These are phyloP conservation scores for Meteorus cinctellus DNA, from an alignment of 2,888 invertebrate genomes.

Conservation along the genomic window DNA sequence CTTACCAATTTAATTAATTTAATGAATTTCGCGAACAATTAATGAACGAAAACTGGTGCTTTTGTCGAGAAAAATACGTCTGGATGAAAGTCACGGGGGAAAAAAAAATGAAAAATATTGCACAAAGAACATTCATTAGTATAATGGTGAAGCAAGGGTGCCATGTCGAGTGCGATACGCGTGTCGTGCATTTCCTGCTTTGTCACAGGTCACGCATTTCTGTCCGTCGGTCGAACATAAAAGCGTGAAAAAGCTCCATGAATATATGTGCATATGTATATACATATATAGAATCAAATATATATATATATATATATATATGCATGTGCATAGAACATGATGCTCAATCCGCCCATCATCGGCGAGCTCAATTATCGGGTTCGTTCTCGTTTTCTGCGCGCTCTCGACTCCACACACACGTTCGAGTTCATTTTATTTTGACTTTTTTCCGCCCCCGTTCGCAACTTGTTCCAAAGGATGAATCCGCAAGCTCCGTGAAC, in stretches of 20 bases:
- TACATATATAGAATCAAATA: too few species aligned
- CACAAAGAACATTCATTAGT: slow-evolving; percentile 63
- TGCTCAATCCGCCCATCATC: background rate
- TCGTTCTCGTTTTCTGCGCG: slow-evolving; percentile 24
- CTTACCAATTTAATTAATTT: slow-evolving; percentile 1
- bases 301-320: background rate
- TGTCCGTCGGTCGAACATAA: slow-evolving; percentile 27
- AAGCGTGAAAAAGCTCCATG: slow-evolving; percentile 26
- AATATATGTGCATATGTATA: background rate
- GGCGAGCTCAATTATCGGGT: slow-evolving; percentile 39
- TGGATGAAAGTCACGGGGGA: background rate
- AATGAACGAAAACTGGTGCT: slow-evolving; percentile 20
- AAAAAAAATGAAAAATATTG: slow-evolving; percentile 4
- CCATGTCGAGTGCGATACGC: slow-evolving; percentile 25
- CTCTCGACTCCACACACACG: slow-evolving; percentile 7
- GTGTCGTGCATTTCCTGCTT: slow-evolving; percentile 33
- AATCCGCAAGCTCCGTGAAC: slow-evolving; percentile 16
- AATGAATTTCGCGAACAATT: slow-evolving; percentile 7
- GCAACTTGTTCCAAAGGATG: slow-evolving; percentile 31
- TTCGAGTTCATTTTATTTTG: background rate
- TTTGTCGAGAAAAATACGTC: background rate
- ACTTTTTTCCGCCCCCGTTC: background rate
- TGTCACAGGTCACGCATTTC: slow-evolving; percentile 42
- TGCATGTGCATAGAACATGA: background rate
- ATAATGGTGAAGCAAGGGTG: slow-evolving; percentile 55